These are phyloP conservation scores for Mellivora capensis DNA, from an alignment of 2,113 vertebrate species.

Conservation along the genomic window DNA sequence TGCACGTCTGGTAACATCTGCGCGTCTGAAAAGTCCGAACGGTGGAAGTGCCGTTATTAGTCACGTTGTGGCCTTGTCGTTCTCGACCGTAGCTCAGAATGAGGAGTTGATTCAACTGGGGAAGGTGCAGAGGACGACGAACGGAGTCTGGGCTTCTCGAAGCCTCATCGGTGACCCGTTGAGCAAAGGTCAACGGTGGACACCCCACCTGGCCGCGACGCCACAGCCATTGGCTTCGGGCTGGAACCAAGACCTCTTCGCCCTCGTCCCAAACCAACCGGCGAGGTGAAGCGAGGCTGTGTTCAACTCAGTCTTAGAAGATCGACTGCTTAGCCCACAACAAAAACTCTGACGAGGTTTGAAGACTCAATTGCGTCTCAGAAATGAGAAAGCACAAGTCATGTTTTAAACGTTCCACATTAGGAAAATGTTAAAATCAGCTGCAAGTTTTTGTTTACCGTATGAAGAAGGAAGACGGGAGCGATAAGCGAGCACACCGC, in stretches of 20 bases:
- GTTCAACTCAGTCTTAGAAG: not conserved
- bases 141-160: not conserved
- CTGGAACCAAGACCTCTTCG: rapidly evolving
- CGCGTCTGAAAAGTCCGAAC: not conserved
- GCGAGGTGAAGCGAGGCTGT: rapidly evolving
- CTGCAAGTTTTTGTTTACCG: too few relatives aligned
- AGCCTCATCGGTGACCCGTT: rapidly evolving
- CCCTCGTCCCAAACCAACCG: rapidly evolving
- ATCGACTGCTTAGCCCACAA: not conserved
- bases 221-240: rapidly evolving
- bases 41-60: too few relatives aligned
- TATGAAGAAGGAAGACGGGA: not conserved
- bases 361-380: not conserved
- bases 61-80: not conserved
- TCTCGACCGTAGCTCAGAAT: not conserved
- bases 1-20: rapidly evolving
- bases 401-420: not conserved
- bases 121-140: not conserved
- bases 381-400: not conserved
- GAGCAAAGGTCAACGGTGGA: rapidly evolving
- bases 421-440: not conserved
- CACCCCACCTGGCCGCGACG: not conserved
- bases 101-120: not conserved
- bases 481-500: not conserved
- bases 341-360: not conserved